Evolutionary conservation across 2,888 invertebrate genomes (phyloP), one percentile per base, ranked within the genome.

Genomic region (Hecatera dysodea): DNA sequence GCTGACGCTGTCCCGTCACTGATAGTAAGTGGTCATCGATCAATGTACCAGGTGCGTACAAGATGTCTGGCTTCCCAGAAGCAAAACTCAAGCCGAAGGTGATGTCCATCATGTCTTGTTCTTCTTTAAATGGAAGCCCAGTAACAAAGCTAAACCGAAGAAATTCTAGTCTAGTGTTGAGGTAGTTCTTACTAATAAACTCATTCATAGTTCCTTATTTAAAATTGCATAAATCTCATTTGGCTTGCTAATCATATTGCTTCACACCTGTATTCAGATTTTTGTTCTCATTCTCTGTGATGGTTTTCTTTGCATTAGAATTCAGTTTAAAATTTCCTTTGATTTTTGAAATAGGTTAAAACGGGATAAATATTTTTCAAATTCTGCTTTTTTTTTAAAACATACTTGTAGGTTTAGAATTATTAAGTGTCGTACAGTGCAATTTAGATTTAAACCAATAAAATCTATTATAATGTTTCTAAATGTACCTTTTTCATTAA

Each of bases 251-350:
- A 76, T 67, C 4, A 4, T 44, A 22, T 17, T 1, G 52, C 12
- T 29, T 42, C 29, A 39, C 80, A 77, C 75, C 59, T 77, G 80
- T 79, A 74, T 74, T 77, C 46, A 64, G 67, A 55, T 67, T 67
- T n/a, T 46, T 8, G 2, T 74, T 63, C 33, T 3, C 64, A 60
- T 17, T 70, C 1, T 46, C 27, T 17, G 0, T 17, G 33, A 27
- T 50, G 12, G 39, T 42, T 39, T 50, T 4, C 5, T 46, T 75
- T 56, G 53, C 24, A 72, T 57, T 44, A 24, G 5, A 48, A 36
- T 27, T 4, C 19, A 0, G 53, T 78, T 56, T 42, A 3, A 5
- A 12, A 53, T 27, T 62, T 62, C 65, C 27, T 66, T 15, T 56
- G 42, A 42, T 9, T 24, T 4, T 64, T 64, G 8, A 39, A 52